Evolutionary conservation across 2,113 vertebrate genomes (phyloP).

Genomic region (Haemorhous mexicanus): DNA sequence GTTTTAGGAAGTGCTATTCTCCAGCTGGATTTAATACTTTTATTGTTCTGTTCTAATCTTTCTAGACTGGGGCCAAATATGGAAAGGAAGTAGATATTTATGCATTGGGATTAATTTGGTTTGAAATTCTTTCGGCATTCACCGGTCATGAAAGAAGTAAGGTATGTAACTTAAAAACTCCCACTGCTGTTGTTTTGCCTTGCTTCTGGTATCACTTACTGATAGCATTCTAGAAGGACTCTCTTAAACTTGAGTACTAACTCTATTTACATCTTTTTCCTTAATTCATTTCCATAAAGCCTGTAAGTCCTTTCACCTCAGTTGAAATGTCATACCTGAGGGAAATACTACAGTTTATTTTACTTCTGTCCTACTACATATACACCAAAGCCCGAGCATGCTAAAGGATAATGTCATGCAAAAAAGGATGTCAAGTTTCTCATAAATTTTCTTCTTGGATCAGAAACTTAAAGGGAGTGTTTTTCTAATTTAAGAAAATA

Average conservation of each 20-base stretch:
- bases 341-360: not conserved
- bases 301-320: not conserved
- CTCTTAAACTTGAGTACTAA: not conserved
- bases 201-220: not conserved
- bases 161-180: conserved; percentile 48
- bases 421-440: not conserved
- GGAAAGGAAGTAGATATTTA: conserved; percentile 86
- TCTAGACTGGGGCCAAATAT: conserved; percentile 35
- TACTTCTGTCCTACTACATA: not conserved
- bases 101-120: conserved; percentile 85
- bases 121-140: conserved; percentile 73
- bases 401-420: not conserved
- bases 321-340: not conserved
- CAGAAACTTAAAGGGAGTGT: not conserved
- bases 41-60: conserved; percentile 11
- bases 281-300: not conserved
- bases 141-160: fast-evolving
- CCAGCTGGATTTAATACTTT: not conserved
- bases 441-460: not conserved
- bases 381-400: not conserved
- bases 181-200: not conserved
- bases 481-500: not conserved
- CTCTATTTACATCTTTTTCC: not conserved
- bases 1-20: not conserved
- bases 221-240: not conserved